Evolutionary conservation across 2,113 vertebrate genomes (phyloP), one percentile per base, ranked within the genome.

Genomic region (Silurus meridionalis): DNA sequence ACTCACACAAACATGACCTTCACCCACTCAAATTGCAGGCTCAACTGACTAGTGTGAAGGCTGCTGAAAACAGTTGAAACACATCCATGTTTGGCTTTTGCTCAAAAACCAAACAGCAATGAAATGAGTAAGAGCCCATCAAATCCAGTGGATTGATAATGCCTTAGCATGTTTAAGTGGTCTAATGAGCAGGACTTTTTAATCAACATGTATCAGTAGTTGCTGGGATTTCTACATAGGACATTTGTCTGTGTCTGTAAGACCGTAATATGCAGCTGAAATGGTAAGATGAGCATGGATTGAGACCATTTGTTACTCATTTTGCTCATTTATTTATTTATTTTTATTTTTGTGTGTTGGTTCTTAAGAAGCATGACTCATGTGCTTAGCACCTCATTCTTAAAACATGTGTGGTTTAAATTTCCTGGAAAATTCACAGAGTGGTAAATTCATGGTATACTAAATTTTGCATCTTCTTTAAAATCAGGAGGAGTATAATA

Each of bases 321-420:
- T 75, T 75, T 72, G 69, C 46, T 19, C 69, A 72, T 72, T 48
- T 75, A 75, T 75, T 52, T 75, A 5, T 37, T 37, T 37, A 37
- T 37, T 37, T 37, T 37, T 37, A 37, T 37, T 37, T 37, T n/a
- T 50, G 46, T 74, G 71, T 52, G 46, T 75, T 75, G 15, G 48
- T 52, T 11, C 48, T 75, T 75, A 14, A 75, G 10, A 75, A 75
- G 4, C 72, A 53, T 75, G 50, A 75, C 50, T 75, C 48, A 75
- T 6, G 15, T 37, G 28, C 48, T 71, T 72, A 23, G 21, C 48
- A 19, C 5, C 50, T 21, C 23, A 80, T 86, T 85, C 82, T 75
- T 80, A 28, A 87, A 87, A 55, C 57, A 72, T 69, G 64, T 69
- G 46, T 83, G 84, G 57, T 21, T 75, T 52, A 5, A 53, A 53